Percentiles rank a stretch among this genome's conserved stretches.
Conservation (phyloP, 2,113 vertebrate genomes). For the Seriola dumerili region DNA sequence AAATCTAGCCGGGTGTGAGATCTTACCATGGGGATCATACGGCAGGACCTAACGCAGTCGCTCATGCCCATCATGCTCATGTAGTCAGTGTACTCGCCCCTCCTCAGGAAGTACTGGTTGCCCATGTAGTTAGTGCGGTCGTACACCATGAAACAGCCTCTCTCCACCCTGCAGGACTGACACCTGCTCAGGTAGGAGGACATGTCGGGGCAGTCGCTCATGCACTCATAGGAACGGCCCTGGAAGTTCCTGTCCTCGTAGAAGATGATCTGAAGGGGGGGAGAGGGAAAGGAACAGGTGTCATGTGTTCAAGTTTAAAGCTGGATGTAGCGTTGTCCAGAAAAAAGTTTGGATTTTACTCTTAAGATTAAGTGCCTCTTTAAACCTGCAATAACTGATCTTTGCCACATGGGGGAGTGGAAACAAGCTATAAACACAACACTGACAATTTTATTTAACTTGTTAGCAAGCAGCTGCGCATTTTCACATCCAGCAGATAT, state of each 20-base stretch:
- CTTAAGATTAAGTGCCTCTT: too few relatives aligned
- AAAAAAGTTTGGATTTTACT: too few relatives aligned
- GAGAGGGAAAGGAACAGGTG: neutral
- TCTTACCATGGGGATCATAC: slow-evolving; percentile 80
- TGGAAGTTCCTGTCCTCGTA: slow-evolving; percentile 85
- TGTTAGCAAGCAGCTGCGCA: too few relatives aligned
- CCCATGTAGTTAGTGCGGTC: slow-evolving; percentile 76
- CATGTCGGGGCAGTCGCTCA: slow-evolving; percentile 81
- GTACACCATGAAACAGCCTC: slow-evolving; percentile 80
- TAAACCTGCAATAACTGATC: too few relatives aligned
- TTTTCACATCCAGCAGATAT: too few relatives aligned
- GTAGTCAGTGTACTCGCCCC: slow-evolving; percentile 80
- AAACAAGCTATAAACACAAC: too few relatives aligned
- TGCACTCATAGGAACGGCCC: slow-evolving; percentile 83
- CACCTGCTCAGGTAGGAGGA: slow-evolving; percentile 78
- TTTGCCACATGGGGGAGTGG: too few relatives aligned
- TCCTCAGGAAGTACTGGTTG: slow-evolving; percentile 80
- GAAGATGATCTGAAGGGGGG: slow-evolving; percentile 76
- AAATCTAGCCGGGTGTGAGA: neutral
- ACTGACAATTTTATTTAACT: too few relatives aligned
- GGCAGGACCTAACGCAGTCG: slow-evolving; percentile 77
- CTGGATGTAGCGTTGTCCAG: too few relatives aligned
- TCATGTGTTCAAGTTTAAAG: neutral
- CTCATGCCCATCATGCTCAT: slow-evolving; percentile 78
- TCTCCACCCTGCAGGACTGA: slow-evolving; percentile 78